Base-by-base conservation (phyloP, 2,797 vertebrate species). In the Spea hammondii region DNA sequence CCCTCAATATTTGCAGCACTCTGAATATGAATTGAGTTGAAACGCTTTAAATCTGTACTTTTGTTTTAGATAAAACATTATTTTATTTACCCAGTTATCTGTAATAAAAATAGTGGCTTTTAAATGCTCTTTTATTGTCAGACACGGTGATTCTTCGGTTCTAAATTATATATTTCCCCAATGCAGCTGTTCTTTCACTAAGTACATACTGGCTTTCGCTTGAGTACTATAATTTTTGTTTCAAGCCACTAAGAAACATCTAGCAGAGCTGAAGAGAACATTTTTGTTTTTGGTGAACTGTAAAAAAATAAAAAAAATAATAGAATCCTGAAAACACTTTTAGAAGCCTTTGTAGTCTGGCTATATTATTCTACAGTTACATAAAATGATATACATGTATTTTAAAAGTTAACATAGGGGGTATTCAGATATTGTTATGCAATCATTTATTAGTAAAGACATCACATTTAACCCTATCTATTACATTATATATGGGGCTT, bases 221-320 rank as follows among this genome's bases (percentile, higher is more conserved):
- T 73, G 65, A 72, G 68, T 66, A 17, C 66, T 77, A 17, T 68
- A 82, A 84, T 80, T 86, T 85, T 65, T 84, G 73, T 84, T 85
- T 83, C 72, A 70, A 83, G 78, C 79, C 12, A 77, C 48, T 57
- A 60, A 82, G 60, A 14, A 60, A 84, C 66, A 8, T 9, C 65
- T 83, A 46, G 8, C 65, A 83, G 55, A 72, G 71, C 68, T 69
- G 55, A 72, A 72, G 49, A 50, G 46, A 53, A 9, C 76, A n/a
- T 6, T 4, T 73, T 11, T 78, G 46, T 3, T 70, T 62, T 59
- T 67, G 48, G 17, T 7, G 6, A 53, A 53, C 6, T 53, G 51
- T 53, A 11, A 53, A 53, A 11, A 53, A 53, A 53, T 11, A 53
- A 53, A 53, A 53, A 53, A 53, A 11, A 53, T 32, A 32, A 32